Evolutionary conservation across 2,113 vertebrate species (phyloP).

Genomic region (Notarius quadriscutis): DNA sequence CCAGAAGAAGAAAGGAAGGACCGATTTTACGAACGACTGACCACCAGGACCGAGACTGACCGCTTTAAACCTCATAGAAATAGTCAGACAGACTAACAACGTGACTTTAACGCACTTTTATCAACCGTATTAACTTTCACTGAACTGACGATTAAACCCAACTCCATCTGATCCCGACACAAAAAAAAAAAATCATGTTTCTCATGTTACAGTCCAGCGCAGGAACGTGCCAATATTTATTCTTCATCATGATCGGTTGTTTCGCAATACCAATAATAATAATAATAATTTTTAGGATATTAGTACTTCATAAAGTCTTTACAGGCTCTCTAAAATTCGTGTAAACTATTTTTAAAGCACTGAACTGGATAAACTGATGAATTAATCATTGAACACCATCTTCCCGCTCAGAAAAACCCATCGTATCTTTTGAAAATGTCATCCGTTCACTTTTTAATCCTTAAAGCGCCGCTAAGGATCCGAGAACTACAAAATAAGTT

Average conservation of each 20-base stretch:
- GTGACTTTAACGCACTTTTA: neutral
- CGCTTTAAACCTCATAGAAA: neutral
- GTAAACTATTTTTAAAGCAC: neutral
- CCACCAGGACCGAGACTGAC: neutral
- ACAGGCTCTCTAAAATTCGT: no score
- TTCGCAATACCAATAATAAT: neutral
- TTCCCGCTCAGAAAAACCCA: neutral
- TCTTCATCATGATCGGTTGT: neutral
- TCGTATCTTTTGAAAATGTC: neutral
- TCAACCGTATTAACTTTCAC: neutral
- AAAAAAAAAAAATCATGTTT: no score
- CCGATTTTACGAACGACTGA: slow-evolving; percentile 22
- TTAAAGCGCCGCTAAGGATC: neutral
- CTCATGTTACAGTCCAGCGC: neutral
- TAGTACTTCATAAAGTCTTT: neutral
- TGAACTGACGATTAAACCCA: neutral
- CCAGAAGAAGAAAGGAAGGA: slow-evolving; percentile 52
- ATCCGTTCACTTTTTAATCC: neutral
- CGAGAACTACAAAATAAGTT: neutral
- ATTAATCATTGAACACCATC: no score
- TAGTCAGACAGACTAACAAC: slow-evolving; percentile 9
- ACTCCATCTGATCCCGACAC: neutral
- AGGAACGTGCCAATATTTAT: neutral
- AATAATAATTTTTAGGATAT: neutral
- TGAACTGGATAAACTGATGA: neutral